Base-by-base conservation (phyloP, 2,888 invertebrate species). In the Bugulina stolonifera region DNA sequence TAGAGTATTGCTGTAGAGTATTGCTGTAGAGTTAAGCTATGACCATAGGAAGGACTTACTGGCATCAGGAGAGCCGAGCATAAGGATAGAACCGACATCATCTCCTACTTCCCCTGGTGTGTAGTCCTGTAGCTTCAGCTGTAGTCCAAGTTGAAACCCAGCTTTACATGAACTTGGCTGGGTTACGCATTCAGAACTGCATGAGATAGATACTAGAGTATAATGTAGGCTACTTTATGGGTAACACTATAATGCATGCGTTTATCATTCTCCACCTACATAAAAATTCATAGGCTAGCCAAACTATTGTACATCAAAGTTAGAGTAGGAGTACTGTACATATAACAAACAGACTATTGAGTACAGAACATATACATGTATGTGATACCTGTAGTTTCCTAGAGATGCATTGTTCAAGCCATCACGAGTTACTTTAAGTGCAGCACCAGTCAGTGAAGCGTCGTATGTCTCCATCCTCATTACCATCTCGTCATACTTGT, bases 1-100 rank as follows among this genome's bases (percentile, higher is more conserved):
- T n/a, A n/a, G n/a, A n/a, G n/a, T n/a, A n/a, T n/a, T n/a, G n/a
- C n/a, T n/a, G n/a, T n/a, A n/a, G n/a, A n/a, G n/a, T n/a, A n/a
- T n/a, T n/a, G n/a, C n/a, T n/a, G n/a, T n/a, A n/a, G n/a, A n/a
- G n/a, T n/a, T n/a, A n/a, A n/a, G n/a, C n/a, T n/a, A n/a, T n/a
- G n/a, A n/a, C n/a, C n/a, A n/a, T n/a, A n/a, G n/a, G n/a, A n/a
- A 43, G 18, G 5, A 70, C 54, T 10, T 43, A 70, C 70, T 54
- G 14, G 70, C 70, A 54, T 70, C 70, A 43, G 70, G 70, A 23
- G 70, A 70, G 3, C 70, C 70, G 2, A 70, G 70, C 70, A 70
- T n/a, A 5, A 70, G 52, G 23, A 70, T 43, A 29, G 2, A 43
- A 52, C 70, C 70, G 29, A 70, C 29, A 10, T 70, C 32, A 23